Conservation (phyloP, 2,888 invertebrate species). For the Vesta saturnalis region DNA sequence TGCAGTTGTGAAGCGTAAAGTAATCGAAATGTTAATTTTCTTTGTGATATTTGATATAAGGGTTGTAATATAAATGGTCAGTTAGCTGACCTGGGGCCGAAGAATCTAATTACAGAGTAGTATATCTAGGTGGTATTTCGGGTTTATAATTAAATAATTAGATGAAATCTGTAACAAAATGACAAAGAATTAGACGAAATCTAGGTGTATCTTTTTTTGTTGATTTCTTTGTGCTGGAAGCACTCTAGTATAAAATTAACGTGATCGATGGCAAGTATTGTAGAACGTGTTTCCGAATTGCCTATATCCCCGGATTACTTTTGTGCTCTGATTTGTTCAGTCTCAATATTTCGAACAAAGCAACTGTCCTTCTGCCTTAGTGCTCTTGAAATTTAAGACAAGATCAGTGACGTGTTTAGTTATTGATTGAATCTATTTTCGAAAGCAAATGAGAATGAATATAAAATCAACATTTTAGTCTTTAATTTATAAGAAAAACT, state of each 20-base stretch:
- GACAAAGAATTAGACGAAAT: too few relatives aligned
- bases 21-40: conserved; percentile 25
- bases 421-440: conserved; percentile 5
- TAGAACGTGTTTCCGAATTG: conserved; percentile 57
- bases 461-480: too few relatives aligned
- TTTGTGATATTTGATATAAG: conserved; percentile 24
- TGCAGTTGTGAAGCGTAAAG: conserved; percentile 49
- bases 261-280: conserved; percentile 57
- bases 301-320: conserved; percentile 54
- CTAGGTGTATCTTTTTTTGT: not conserved
- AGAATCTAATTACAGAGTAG: not conserved
- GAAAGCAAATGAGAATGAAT: too few relatives aligned
- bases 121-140: not conserved
- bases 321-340: conserved; percentile 47
- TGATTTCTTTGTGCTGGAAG: not conserved
- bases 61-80: conserved; percentile 23
- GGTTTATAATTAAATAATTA: not conserved
- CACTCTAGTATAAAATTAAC: conserved; percentile 39
- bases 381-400: conserved; percentile 39
- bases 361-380: conserved; percentile 47
- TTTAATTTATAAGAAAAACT: too few relatives aligned
- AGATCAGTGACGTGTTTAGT: conserved; percentile 20
- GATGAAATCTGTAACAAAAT: not conserved
- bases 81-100: conserved; percentile 17
- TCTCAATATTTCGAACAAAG: conserved; percentile 49